Evolutionary conservation across 35 echinoderm and acorn worm genomes (phyloP), one percentile per base, ranked within the genome.

Genomic region (Nesometra sesokonis): DNA sequence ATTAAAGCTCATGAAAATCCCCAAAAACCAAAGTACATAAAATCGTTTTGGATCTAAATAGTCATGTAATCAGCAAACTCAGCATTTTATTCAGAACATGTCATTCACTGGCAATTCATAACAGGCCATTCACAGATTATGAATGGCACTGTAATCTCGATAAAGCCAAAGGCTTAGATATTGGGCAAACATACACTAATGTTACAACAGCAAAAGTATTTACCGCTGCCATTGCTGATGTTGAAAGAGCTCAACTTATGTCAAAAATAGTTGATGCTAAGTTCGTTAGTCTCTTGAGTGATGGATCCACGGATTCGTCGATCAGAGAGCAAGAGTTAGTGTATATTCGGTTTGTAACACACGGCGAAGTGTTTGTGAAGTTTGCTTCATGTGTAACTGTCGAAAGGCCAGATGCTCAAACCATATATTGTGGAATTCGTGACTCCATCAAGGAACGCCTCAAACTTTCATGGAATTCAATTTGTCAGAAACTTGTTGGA

Each of bases 371-470:
- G 11, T 79, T 87, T 5, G 83, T 82, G 29, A 86, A 85, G n/a
- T 89, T 89, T 31, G 89, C 94, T 13, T 81, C 93, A 35, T 95
- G 89, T 7, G 88, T 80, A 30, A 40, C 37, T 80, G 35, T 77
- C 15, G 84, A 84, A 0, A 84, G 85, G 27, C 90, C 92, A 11
- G 35, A 37, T 5, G 77, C 85, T 57, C 86, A 85, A 17, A 87
- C 88, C 5, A 80, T 88, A 30, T 78, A 77, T 32, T 35, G 33
- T 47, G 32, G 13, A 23, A 13, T 17, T 40, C 39, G 29, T 30
- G 31, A 35, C 35, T 34, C 9, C 31, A 19, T 38, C 35, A 30
- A 8, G 47, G 30, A 40, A 40, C 82, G 47, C 39, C 47, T 5
- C 82, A 30, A 13, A 35, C 35, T 15, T 17, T 32, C 79, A 19